Evolutionary conservation across 2,888 invertebrate species (phyloP).

Genomic region (Scaptomyza reducta): DNA sequence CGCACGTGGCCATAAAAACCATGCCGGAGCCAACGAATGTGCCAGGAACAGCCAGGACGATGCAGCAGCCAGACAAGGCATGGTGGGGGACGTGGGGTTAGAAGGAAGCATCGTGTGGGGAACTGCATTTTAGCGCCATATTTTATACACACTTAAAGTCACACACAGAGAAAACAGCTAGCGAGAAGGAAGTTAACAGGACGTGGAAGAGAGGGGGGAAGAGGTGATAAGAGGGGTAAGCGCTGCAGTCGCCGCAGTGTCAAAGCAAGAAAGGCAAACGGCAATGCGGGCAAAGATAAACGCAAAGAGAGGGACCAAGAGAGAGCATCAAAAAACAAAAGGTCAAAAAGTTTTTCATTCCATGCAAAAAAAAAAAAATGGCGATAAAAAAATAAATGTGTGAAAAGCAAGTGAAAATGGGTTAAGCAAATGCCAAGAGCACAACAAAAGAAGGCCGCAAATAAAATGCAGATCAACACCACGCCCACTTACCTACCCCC

Average conservation of each 20-base stretch:
- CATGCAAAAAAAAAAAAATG: background rate
- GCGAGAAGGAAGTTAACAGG: slow-evolving; percentile 5
- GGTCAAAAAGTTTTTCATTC: slow-evolving; percentile 60
- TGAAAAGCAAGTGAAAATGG: slow-evolving; percentile 53
- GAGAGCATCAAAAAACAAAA: slow-evolving; percentile 63
- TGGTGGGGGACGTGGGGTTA: background rate
- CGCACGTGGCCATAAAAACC: slow-evolving; percentile 76
- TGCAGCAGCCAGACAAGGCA: slow-evolving; percentile 12
- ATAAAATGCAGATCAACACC: slow-evolving; percentile 52
- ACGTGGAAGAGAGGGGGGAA: background rate
- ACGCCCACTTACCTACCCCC: slow-evolving; percentile 27
- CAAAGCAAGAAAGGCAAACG: slow-evolving; percentile 64
- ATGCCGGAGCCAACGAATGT: slow-evolving; percentile 55
- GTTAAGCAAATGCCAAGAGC: slow-evolving; percentile 65
- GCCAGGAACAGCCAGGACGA: slow-evolving; percentile 41
- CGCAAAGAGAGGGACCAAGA: slow-evolving; percentile 13
- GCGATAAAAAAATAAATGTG: slow-evolving; percentile 2
- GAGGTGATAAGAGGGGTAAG: slow-evolving; percentile 17
- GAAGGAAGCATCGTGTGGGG: slow-evolving; percentile 45
- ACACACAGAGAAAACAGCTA: slow-evolving; percentile 61
- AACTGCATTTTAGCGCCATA: slow-evolving; percentile 78
- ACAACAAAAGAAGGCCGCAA: slow-evolving; percentile 50
- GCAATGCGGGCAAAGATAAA: slow-evolving; percentile 73
- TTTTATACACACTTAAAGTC: slow-evolving; percentile 79
- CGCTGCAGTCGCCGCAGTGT: slow-evolving; percentile 66